These are phyloP conservation scores for Passer domesticus DNA, from an alignment of 2,113 vertebrate species.

Conservation along the genomic window DNA sequence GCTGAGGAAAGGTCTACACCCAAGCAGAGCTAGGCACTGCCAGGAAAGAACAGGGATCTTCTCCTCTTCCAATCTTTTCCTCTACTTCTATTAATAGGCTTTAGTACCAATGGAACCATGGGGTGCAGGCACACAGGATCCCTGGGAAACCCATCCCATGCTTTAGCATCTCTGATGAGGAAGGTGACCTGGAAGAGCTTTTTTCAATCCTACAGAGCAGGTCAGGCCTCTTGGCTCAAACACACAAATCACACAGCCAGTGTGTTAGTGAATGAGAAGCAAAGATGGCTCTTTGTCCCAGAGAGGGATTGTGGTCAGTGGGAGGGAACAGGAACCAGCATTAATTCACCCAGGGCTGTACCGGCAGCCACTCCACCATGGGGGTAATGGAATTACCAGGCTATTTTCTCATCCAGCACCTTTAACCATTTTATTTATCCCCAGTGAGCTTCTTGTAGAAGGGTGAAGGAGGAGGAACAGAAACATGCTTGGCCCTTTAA, in stretches of 20 bases:
- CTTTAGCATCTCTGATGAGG: neutral
- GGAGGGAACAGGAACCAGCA: neutral
- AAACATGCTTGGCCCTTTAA: neutral
- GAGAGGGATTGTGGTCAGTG: rapidly evolving
- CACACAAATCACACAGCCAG: neutral
- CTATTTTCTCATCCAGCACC: neutral
- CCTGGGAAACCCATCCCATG: neutral
- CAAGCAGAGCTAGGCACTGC: neutral
- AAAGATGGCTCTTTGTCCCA: neutral
- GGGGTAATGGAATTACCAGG: neutral
- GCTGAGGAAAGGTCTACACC: neutral
- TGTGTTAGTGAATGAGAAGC: neutral
- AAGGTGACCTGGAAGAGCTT: neutral
- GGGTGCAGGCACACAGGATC: rapidly evolving
- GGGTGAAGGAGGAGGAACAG: neutral
- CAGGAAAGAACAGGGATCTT: neutral
- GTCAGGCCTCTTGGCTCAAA: neutral
- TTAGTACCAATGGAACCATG: neutral
- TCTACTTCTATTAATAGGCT: neutral
- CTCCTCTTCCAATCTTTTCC: neutral
- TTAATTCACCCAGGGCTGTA: neutral
- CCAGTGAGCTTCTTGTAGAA: neutral
- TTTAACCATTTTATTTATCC: neutral
- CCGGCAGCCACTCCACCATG: neutral
- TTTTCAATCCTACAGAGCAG: neutral